phyloP scores from a whole-genome alignment of 2,888 invertebrate genomes.

The Linyphia triangularis region DNA sequence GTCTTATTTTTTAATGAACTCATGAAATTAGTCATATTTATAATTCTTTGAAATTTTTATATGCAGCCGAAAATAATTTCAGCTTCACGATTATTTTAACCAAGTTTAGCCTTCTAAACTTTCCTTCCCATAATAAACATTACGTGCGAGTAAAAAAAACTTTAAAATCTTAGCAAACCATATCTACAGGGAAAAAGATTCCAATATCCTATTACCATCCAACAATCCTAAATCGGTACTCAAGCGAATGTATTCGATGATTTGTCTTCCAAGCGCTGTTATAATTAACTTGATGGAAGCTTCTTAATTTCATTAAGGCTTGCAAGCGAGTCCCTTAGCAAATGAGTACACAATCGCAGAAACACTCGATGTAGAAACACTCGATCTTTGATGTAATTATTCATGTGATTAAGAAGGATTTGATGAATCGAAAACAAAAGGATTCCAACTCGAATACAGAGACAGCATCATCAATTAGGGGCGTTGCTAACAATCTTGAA shows the following conservation, averaged over 20 bases:
- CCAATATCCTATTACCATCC: background rate
- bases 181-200: background rate
- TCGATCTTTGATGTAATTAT: conserved; percentile 33
- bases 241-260: background rate
- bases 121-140: too few relatives aligned
- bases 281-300: conserved; percentile 32
- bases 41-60: too few relatives aligned
- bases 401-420: conserved; percentile 27
- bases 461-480: too few relatives aligned
- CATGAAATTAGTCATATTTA: too few relatives aligned
- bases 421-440: conserved; percentile 11
- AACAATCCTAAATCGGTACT: background rate
- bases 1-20: too few relatives aligned
- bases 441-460: too few relatives aligned
- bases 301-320: conserved; percentile 40
- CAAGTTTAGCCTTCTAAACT: too few relatives aligned
- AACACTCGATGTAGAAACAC: conserved; percentile 9
- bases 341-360: background rate
- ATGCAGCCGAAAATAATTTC: too few relatives aligned
- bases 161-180: background rate
- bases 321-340: background rate
- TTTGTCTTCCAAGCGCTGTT: background rate
- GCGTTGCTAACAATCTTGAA: background rate
- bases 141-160: background rate
- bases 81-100: too few relatives aligned